Base-by-base conservation (phyloP, 1,140 invertebrate genomes). In the Aphidius ervi region DNA sequence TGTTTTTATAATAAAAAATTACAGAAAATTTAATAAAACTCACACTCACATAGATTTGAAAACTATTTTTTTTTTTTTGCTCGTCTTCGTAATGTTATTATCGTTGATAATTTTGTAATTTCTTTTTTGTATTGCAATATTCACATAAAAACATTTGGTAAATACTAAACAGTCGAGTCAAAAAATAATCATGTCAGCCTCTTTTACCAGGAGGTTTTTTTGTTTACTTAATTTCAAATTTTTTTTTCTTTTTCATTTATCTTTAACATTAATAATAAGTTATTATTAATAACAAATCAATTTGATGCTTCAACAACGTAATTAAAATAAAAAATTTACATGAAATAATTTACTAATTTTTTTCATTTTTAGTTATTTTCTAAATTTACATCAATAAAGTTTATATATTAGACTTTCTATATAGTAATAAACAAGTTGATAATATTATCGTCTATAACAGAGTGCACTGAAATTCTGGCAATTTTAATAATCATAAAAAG, bases 181-280 rank as follows among this genome's bases (percentile, higher is more conserved):
- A 76, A 77, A 77, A 76, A 74, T 75, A 76, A 76, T 74, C 68
- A 70, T 68, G 71, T 73, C 72, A 74, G 64, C 64, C 67, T 70
- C 65, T 63, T 63, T 69, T 66, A 67, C 65, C 68, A 57, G 64
- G 66, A 65, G 65, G 63, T 65, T 54, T 31, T 31, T 31, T 31
- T 31, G 2, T 31, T 31, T 31, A 31, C 23, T 31, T 31, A 31
- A 31, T 1, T 31, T 31, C 23, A 31, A 50, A 56, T 59, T 66
- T 63, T 46, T 58, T 58, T 64, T 61, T 62, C 48, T 37, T 55
- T 41, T 49, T 53, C 50, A 6, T 53, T 37, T 53, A 6, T 53
- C 4, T 40, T 31, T 31, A 10, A 9, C 7, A 31, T 31, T 16
- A 16, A 16, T 16, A 16, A 16, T n/a, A n/a, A n/a, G n/a, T n/a